Conservation (phyloP, 2,797 vertebrate genomes). For the Pelobates cultripes region DNA sequence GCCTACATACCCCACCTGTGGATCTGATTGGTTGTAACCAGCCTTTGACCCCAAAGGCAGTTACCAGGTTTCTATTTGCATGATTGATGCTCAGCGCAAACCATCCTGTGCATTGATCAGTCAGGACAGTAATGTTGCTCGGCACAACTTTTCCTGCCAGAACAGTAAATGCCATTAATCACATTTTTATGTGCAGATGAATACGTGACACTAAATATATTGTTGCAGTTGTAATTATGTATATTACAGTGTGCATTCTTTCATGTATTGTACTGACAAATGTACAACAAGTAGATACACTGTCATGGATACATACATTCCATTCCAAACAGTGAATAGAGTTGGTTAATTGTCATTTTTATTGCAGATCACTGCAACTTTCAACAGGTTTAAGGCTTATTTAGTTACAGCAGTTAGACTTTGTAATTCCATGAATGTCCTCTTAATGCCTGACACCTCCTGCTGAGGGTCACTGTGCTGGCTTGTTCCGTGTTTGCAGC, state of each 20-base stretch:
- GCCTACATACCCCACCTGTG: no score
- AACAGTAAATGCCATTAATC: no score
- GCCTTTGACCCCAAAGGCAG: no score
- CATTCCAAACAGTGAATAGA: constrained; percentile 51
- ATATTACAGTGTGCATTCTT: background rate
- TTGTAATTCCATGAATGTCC: constrained; percentile 35
- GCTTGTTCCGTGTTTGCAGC: constrained; percentile 12
- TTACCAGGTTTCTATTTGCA: no score
- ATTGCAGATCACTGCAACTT: constrained; percentile 70
- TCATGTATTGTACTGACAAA: background rate
- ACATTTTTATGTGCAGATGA: no score
- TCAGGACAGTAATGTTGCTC: no score
- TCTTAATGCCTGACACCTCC: background rate
- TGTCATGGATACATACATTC: constrained; percentile 44
- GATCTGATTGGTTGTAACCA: no score
- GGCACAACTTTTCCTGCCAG: no score
- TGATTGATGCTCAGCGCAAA: no score
- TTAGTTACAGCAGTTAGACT: constrained; percentile 68
- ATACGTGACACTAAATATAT: no score
- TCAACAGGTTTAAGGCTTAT: constrained; percentile 67
- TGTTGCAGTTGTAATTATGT: background rate
- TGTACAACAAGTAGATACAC: background rate
- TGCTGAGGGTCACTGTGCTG: background rate
- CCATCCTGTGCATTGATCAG: no score
- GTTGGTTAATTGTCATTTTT: constrained; percentile 65